Evolutionary conservation across 2,113 vertebrate species (phyloP), one percentile per base, ranked within the genome.

Genomic region (Pygoscelis antarcticus): DNA sequence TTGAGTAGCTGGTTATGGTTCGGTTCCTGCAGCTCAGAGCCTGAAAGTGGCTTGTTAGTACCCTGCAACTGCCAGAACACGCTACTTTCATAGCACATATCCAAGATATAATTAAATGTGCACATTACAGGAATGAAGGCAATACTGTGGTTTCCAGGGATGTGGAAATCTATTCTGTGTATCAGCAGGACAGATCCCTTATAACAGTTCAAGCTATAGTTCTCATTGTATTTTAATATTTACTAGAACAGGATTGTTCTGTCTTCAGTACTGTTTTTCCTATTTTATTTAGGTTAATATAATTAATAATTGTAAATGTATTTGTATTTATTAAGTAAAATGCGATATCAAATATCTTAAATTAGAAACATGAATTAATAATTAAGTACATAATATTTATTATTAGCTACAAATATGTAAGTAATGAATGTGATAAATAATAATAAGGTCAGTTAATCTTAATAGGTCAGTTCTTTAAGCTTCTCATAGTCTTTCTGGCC

Each of bases 121-220:
- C 13, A n/a, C 5, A 6, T 44, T 69, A 32, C 8, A 62, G 65
- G 16, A 71, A 34, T 58, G 7, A 69, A 74, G 40, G 40, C 38
- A 82, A 16, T 52, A 21, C 9, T 71, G 40, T 23, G 1, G 11
- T 92, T 91, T 89, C 26, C 60, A 87, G 38, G 19, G 30, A 20
- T 44, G 20, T 54, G 44, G n/a, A 51, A 12, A 87, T 62, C 60
- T 71, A 0, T 49, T 69, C 34, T 70, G 51, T 0, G 0, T 62
- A 54, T 62, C 47, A 68, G 44, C 70, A 79, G 30, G 46, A 69
- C n/a, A 74, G 42, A 61, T 66, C 36, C 8, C 9, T 77, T 65
- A 4, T 5, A 47, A 52, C 40, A 23, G 23, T 83, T 75, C 10
- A 52, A 60, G 17, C 51, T 66, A 5, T 21, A 75, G 47, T 38